Evolutionary conservation across 64 coral and sea anemone species (phyloP), one percentile per base, ranked within the genome.

Genomic region (Pocillopora verrucosa): DNA sequence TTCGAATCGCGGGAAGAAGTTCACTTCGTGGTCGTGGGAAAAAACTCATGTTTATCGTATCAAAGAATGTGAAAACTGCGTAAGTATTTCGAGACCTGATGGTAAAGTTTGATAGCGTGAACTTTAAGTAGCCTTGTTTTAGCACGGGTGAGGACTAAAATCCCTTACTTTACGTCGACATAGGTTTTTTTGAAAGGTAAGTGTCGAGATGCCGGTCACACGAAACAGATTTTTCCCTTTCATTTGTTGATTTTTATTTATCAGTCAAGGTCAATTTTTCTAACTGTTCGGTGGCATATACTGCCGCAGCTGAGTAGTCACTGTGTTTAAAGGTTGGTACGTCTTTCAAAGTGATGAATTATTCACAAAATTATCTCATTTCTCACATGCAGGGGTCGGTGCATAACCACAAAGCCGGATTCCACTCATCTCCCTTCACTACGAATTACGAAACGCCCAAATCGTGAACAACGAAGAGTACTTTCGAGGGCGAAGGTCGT

Each of bases 321-420:
- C 80, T 73, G 51, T 76, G 67, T 89, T 93, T 65, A 22, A 30
- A 25, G 56, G 25, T 70, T 84, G 58, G 59, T 75, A 89, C 87
- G 59, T 60, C 62, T 72, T 89, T 93, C 87, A 82, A 89, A 56
- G 3, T 72, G 80, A 93, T 93, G 77, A 89, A 93, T 93, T 85
- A 93, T 93, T 93, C 82, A 93, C 80, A 38, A 59, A 86, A 93
- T 93, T 93, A 89, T 93, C 87, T 89, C 92, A 93, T 89, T 82
- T 83, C 75, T 73, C 68, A 77, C 80, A 84, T 82, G 70, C 87
- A 93, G 77, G 63, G 82, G 37, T 85, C 82, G 16, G 63, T 72
- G 67, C 41, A 51, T 51, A 81, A 81, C 82, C 82, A 41, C 82
- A 85, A 72, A 15, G 20, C 62, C 82, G 35, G 82, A 85, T 85